Base-by-base conservation (phyloP, 2,797 vertebrate genomes). In the Bryconaethiops microstoma region DNA sequence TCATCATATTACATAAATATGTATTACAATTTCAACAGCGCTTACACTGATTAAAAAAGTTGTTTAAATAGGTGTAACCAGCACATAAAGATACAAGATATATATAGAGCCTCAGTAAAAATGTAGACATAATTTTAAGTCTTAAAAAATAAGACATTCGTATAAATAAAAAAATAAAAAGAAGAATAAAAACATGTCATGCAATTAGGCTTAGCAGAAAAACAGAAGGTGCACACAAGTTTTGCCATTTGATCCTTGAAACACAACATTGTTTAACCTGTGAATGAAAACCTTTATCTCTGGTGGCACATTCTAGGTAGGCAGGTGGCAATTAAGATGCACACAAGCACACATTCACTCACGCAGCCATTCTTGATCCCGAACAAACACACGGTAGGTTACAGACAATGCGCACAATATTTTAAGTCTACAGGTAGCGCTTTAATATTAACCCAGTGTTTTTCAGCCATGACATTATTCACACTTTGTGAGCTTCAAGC, bases 1-100 rank as follows among this genome's bases (percentile, higher is more conserved):
- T 39, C 75, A 40, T 74, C 40, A 64, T 80, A 75, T 35, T 76
- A 80, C 82, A 76, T 67, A 59, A 80, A 82, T 74, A 82, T 42
- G 74, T 83, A 79, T 88, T 79, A 84, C 78, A 80, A 79, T 76
- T 84, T 84, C 78, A 85, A 77, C 85, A 87, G 83, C 64, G 64
- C 45, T 77, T 60, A 72, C 65, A 45, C 69, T 81, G 21, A 50
- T 70, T 39, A 10, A 48, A 55, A 78, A 80, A 85, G 21, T 10
- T 57, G 57, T 77, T 77, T 64, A 77, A 73, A 74, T 84, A 78
- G 74, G 64, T 81, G 69, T 76, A 86, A 39, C 67, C 60, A 83
- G 72, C 67, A 74, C 64, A 77, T 69, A 45, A 45, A 75, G n/a
- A 42, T 69, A 76, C 57, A 57, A 68, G 48, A 29, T 29, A 71